Base-by-base conservation (phyloP, 2,797 vertebrate species). In the Bradypus variegatus region DNA sequence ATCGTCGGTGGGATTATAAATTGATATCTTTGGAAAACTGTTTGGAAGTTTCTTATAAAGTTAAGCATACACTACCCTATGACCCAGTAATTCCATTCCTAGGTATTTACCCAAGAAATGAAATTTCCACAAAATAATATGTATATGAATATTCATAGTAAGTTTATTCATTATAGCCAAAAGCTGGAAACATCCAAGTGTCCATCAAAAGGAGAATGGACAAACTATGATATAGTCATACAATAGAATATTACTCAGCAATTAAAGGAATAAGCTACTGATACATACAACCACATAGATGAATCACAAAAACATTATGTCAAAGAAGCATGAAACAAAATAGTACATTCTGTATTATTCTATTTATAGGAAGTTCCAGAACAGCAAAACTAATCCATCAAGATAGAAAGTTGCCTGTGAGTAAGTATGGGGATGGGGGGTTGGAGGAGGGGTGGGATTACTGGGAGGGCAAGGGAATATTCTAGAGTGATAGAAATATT, bases 231-330 rank as follows among this genome's bases (percentile, higher is more conserved):
- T 29, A 21, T 53, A 79, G 25, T 80, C 75, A 76, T 18, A 69
- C 86, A 92, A 13, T 41, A 62, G 77, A 89, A 77, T 64, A 62
- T 18, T 55, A 69, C 70, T 89, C 62, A 92, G 36, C 69, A 76
- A 89, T 36, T 70, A 90, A 90, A 84, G 67, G 11, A 82, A 73
- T 70, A 64, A 94, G 33, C n/a, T 79, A 67, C 67, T 79, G 33
- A 93, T 62, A 85, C 25, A 86, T 86, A 18, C 41, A 70, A 78
- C 21, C 36, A 80, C 79, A 69, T 27, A 21, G 33, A 19, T 23
- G 31, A 62, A 29, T 33, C 48, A 80, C 41, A 76, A 67, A 90
- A 90, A 76, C 79, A 80, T 33, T 70, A 19, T 33, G 6, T n/a
- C 25, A 84, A 70, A 75, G 33, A 31, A 69, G 27, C 45, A 75